Conservation (phyloP, 2,797 vertebrate species). For the Heterohyrax brucei region DNA sequence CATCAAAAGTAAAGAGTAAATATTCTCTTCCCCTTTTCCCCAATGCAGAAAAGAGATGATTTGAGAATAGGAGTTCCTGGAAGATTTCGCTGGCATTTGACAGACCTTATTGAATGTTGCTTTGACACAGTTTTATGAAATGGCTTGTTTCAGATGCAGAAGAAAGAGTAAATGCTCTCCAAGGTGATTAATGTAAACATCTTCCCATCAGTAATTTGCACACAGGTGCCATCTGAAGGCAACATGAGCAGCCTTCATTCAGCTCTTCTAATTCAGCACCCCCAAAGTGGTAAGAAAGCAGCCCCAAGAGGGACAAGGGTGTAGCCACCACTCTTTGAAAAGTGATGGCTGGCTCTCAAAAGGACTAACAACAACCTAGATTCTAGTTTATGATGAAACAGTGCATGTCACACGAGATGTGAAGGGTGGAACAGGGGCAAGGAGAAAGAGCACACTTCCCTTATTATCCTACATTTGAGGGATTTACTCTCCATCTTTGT, state of each 20-base stretch:
- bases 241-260: not conserved
- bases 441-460: accelerated
- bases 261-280: not conserved
- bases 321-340: not conserved
- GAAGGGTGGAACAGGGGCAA: accelerated
- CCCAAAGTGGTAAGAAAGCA: not conserved
- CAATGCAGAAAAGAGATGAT: slow-evolving; percentile 11
- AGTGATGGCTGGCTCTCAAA: not conserved
- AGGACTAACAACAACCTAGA: not conserved
- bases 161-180: slow-evolving; percentile 48
- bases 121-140: slow-evolving; percentile 23
- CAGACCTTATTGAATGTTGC: slow-evolving; percentile 66
- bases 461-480: not conserved
- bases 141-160: slow-evolving; percentile 9
- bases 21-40: slow-evolving; percentile 20
- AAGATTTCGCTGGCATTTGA: slow-evolving; percentile 70
- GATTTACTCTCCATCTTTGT: not conserved
- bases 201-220: not conserved
- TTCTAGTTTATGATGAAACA: not conserved
- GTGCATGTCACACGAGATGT: accelerated
- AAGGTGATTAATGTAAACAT: slow-evolving; percentile 35
- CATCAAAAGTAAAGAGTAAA: slow-evolving; percentile 76
- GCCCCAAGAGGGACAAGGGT: not conserved
- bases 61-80: not conserved
- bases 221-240: not conserved